Percentiles rank a stretch among this genome's conserved stretches.
These are phyloP conservation scores for Fragum whitleyi DNA, from an alignment of 2,888 invertebrate species.

Conservation along the genomic window DNA sequence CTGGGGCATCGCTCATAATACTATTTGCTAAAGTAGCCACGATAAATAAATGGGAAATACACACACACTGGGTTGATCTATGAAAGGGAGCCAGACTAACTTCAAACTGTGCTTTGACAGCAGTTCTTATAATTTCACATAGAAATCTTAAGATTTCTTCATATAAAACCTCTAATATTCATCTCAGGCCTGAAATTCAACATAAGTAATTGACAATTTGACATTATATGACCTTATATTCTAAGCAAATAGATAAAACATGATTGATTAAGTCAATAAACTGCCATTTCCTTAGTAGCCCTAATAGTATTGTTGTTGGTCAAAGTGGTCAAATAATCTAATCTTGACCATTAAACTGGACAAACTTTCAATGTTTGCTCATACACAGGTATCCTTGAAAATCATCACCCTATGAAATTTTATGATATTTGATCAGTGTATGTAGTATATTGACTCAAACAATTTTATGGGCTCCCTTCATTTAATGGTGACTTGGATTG, in stretches of 20 bases:
- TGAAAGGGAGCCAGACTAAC: too few species aligned
- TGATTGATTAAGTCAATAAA: constrained; percentile 13
- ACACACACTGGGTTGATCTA: too few species aligned
- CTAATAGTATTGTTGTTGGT: constrained; percentile 17
- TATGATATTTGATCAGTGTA: background rate
- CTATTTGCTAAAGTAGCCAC: too few species aligned
- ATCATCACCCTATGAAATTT: background rate
- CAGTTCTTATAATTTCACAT: too few species aligned
- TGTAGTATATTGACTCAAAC: background rate
- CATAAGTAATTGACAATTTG: too few species aligned
- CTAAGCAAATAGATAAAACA: background rate
- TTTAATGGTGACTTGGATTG: too few species aligned
- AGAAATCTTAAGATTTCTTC: too few species aligned
- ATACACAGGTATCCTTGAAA: background rate
- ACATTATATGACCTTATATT: background rate
- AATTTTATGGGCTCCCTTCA: background rate
- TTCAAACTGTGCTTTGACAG: too few species aligned
- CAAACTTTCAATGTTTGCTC: constrained; percentile 16
- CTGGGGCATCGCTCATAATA: too few species aligned
- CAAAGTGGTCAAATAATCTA: constrained; percentile 15
- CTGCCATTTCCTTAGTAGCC: constrained; percentile 20
- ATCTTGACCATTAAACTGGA: constrained; percentile 28
- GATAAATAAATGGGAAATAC: too few species aligned
- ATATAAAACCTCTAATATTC: too few species aligned
- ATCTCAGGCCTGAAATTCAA: too few species aligned